Evolutionary conservation across 2,113 vertebrate species (phyloP), one percentile per base, ranked within the genome.

Genomic region (Centrocercus urophasianus): DNA sequence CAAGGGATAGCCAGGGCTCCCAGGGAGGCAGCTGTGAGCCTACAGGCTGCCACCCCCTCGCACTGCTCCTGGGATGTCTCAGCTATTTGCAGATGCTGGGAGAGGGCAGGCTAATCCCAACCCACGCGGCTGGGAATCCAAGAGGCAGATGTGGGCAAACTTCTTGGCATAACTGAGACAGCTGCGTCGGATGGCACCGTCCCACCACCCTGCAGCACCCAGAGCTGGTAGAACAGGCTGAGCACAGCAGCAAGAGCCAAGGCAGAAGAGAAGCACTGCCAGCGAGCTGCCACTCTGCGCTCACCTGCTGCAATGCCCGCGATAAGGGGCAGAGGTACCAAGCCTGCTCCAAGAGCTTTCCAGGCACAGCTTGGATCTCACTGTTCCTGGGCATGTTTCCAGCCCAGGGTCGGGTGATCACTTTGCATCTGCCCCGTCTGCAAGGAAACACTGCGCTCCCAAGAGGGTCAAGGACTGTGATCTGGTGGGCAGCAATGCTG

Each of bases 371-470:
- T 25, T 5, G 45, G 61, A 47, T 45, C 27, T 2, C 3, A 2
- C 59, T 3, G 21, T 56, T 50, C 18, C 86, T 0, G 48, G 63
- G 36, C 61, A 34, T 16, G n/a, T 27, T 52, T 72, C 59, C 76
- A 71, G 71, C 42, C 61, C 47, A 5, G 3, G 40, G 3, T 43
- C 3, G n/a, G 21, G 36, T 3, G 8, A 48, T 5, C 34, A 9
- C 6, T 52, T 56, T 5, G 0, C 21, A 32, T 42, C 38, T 52
- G 47, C 34, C 48, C 57, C 25, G 1, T 18, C 28, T 12, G 10
- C 1, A 4, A 19, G 32, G 36, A 28, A 32, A n/a, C 0, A 2
- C 0, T 14, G 71, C 0, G 8, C 7, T 28, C 43, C 40, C 7
- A 0, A 22, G 8, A 43, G 17, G n/a, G 25, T 10, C 54, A 32